Evolutionary conservation across 2,113 vertebrate genomes (phyloP).

Genomic region (Heteronetta atricapilla): DNA sequence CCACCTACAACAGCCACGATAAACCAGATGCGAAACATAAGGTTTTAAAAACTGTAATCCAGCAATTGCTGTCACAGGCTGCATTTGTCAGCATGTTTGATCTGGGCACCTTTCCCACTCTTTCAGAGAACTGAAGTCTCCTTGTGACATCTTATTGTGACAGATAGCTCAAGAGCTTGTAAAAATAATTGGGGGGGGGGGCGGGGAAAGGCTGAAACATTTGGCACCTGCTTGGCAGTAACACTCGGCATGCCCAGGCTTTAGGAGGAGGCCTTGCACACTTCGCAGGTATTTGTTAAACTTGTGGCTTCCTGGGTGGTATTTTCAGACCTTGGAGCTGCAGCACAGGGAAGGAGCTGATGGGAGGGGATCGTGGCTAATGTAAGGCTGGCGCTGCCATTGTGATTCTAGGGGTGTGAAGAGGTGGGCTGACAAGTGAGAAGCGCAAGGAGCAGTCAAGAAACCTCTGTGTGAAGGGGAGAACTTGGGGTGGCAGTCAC

Average conservation of each 20-base stretch:
- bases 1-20: constrained; percentile 21
- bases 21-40: constrained; percentile 7
- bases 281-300: neutral
- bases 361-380: fast-evolving
- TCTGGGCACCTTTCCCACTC: neutral
- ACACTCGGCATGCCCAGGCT: neutral
- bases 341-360: neutral
- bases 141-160: neutral
- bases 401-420: neutral
- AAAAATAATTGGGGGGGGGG: neutral
- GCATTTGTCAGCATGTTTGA: neutral
- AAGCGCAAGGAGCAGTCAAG: neutral
- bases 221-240: neutral
- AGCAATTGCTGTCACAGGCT: constrained; percentile 12
- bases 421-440: neutral
- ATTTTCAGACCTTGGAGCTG: neutral
- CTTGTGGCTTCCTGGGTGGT: neutral
- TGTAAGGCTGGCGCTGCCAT: neutral
- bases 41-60: constrained; percentile 12
- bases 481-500: too few relatives aligned
- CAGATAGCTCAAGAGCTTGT: neutral
- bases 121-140: neutral
- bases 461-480: neutral
- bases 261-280: neutral
- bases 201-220: neutral